Evolutionary conservation across 2,113 vertebrate species (phyloP).

Genomic region (Setophaga petechia): DNA sequence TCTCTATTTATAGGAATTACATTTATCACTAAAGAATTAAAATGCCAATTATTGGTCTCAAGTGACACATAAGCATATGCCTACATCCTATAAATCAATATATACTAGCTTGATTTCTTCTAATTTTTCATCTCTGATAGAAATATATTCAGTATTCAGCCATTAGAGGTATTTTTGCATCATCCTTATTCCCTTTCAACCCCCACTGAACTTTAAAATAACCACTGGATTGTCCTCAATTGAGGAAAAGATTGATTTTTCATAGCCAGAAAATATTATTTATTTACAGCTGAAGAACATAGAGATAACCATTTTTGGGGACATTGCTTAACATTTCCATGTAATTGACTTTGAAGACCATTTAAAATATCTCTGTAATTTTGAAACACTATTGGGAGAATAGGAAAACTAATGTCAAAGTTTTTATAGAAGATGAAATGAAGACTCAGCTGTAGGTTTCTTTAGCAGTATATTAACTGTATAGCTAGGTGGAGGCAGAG

Average conservation of each 20-base stretch:
- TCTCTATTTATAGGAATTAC: background rate
- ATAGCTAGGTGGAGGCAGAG: background rate
- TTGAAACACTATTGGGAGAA: background rate
- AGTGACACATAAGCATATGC: background rate
- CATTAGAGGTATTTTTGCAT: background rate
- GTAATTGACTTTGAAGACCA: background rate
- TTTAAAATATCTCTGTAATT: background rate
- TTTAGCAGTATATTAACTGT: background rate
- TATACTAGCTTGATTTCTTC: background rate
- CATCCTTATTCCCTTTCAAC: background rate
- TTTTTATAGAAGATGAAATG: background rate
- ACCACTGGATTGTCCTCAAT: background rate
- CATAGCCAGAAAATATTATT: background rate
- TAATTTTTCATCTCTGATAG: background rate
- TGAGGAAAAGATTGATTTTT: background rate
- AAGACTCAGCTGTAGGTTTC: background rate
- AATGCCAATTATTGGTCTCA: background rate
- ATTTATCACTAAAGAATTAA: background rate
- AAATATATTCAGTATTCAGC: background rate
- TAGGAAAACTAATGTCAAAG: background rate
- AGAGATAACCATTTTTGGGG: background rate
- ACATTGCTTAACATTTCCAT: background rate
- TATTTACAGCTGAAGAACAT: background rate
- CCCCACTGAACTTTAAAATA: background rate
- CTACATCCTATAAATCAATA: background rate